Conservation (phyloP, 2,888 invertebrate genomes). For the Ephialtes manifestator region DNA sequence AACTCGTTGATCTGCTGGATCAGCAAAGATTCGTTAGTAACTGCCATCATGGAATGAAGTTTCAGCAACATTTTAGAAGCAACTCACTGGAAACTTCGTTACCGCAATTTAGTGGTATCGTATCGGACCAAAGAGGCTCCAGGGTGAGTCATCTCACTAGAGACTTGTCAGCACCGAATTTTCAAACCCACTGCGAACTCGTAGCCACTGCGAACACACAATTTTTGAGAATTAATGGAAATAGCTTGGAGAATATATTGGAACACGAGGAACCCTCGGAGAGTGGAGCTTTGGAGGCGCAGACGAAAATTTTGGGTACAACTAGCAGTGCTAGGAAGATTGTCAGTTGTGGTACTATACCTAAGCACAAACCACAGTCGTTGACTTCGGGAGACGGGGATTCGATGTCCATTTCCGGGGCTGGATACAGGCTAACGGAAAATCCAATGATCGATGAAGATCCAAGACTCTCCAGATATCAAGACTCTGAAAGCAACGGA, state of each 20-base stretch:
- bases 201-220: conserved; percentile 65
- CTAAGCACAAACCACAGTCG: conserved; percentile 40
- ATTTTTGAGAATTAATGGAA: conserved; percentile 76
- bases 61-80: not conserved
- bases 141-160: conserved; percentile 64
- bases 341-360: conserved; percentile 61
- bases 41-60: not conserved
- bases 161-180: conserved; percentile 83
- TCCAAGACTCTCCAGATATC: conserved; percentile 11
- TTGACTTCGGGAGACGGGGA: not conserved
- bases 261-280: conserved; percentile 79
- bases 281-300: conserved; percentile 34
- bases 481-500: conserved; percentile 52
- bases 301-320: not conserved
- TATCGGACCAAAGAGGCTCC: conserved; percentile 28
- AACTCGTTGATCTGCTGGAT: conserved; percentile 14
- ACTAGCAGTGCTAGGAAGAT: not conserved
- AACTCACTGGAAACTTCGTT: conserved; percentile 47
- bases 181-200: conserved; percentile 73
- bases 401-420: conserved; percentile 13
- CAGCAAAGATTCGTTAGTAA: not conserved
- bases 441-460: conserved; percentile 78
- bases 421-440: conserved; percentile 75
- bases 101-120: conserved; percentile 46
- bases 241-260: conserved; percentile 82